Percentiles rank a stretch among this genome's conserved stretches.
These are phyloP conservation scores for Drosophila nannoptera DNA, from an alignment of 1,140 invertebrate genomes.

Conservation along the genomic window DNA sequence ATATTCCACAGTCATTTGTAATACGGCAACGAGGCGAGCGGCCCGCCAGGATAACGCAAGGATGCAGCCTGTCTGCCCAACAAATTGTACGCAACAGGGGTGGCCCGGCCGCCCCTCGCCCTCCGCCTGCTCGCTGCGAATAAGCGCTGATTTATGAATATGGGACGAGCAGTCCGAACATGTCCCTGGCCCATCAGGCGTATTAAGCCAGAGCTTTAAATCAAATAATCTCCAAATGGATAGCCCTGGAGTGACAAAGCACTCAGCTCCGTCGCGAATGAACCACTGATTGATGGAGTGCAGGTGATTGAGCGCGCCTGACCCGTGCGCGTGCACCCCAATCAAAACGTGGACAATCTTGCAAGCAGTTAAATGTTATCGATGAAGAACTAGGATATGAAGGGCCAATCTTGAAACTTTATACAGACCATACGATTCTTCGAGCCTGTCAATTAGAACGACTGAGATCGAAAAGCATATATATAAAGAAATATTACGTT, in stretches of 20 bases:
- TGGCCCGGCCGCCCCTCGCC: constrained; percentile 9
- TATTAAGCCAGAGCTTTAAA: constrained; percentile 26
- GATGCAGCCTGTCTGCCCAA: constrained; percentile 65
- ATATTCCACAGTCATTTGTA: constrained; percentile 72
- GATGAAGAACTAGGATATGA: too few relatives aligned
- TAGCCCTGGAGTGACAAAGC: constrained; percentile 13
- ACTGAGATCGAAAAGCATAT: too few relatives aligned
- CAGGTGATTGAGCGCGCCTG: not conserved
- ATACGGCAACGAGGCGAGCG: constrained; percentile 55
- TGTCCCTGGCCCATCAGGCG: constrained; percentile 44
- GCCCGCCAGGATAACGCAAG: constrained; percentile 68
- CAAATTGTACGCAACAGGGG: constrained; percentile 64
- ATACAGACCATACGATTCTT: too few relatives aligned
- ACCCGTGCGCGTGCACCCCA: not conserved
- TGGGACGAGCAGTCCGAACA: constrained; percentile 29
- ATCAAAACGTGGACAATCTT: not conserved
- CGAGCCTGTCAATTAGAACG: too few relatives aligned
- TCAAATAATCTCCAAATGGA: constrained; percentile 19
- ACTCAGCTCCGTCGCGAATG: not conserved
- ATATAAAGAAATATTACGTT: too few relatives aligned
- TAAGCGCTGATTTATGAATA: constrained; percentile 64
- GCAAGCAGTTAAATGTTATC: too few relatives aligned
- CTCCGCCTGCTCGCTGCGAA: constrained; percentile 15
- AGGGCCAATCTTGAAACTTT: too few relatives aligned
- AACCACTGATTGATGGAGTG: not conserved